Evolutionary conservation across 2,113 vertebrate genomes (phyloP).

Genomic region (Osmerus eperlanus): DNA sequence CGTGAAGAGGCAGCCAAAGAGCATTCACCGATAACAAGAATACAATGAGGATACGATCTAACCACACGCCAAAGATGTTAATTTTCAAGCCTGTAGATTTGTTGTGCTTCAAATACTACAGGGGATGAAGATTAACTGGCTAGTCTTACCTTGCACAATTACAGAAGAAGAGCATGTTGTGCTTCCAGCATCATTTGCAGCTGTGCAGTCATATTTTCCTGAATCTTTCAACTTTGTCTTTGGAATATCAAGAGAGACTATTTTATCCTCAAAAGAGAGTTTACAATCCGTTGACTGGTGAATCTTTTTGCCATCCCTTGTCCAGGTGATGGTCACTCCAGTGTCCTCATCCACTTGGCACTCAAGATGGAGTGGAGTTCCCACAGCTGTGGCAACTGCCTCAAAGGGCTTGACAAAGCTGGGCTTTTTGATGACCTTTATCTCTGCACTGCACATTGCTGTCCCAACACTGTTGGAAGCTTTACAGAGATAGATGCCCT

Average conservation of each 20-base stretch:
- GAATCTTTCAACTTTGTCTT: slow-evolving; percentile 86
- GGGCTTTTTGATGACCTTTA: slow-evolving; percentile 81
- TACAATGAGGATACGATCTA: background rate
- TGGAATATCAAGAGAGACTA: slow-evolving; percentile 82
- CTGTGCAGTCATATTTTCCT: slow-evolving; percentile 81
- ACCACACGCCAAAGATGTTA: slow-evolving; percentile 19
- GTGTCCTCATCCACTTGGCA: slow-evolving; percentile 87
- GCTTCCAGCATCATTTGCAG: slow-evolving; percentile 83
- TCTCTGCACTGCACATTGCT: slow-evolving; percentile 78
- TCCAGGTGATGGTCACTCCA: slow-evolving; percentile 83
- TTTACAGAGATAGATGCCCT: slow-evolving; percentile 82
- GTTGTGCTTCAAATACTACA: slow-evolving; percentile 34
- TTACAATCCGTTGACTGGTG: slow-evolving; percentile 85
- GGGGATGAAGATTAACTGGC: slow-evolving; percentile 26
- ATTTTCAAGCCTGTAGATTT: slow-evolving; percentile 39
- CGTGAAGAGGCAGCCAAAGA: background rate
- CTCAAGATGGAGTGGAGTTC: slow-evolving; percentile 81
- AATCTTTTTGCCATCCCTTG: slow-evolving; percentile 80
- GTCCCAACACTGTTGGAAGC: slow-evolving; percentile 83
- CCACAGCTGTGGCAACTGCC: slow-evolving; percentile 78
- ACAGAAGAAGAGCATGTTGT: slow-evolving; percentile 75
- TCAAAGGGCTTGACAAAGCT: slow-evolving; percentile 80
- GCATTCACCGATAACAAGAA: background rate
- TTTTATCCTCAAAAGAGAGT: slow-evolving; percentile 88
- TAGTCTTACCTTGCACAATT: slow-evolving; percentile 86